These are phyloP conservation scores for Equus quagga DNA, from an alignment of 2,113 vertebrate species.

Conservation along the genomic window DNA sequence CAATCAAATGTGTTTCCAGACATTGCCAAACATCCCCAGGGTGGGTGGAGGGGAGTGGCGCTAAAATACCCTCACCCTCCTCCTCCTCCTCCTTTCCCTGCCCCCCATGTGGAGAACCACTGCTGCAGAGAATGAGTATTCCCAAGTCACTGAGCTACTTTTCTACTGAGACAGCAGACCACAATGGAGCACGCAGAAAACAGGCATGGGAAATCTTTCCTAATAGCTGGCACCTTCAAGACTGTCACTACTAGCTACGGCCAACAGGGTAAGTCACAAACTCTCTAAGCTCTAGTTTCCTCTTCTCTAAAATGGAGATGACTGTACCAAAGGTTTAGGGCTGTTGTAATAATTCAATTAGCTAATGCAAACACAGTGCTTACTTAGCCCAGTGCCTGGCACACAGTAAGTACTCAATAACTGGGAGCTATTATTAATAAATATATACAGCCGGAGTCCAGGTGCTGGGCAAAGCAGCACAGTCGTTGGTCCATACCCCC, in stretches of 20 bases:
- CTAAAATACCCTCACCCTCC: not conserved
- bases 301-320: not conserved
- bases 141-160: not conserved
- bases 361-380: not conserved
- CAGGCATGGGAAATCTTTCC: not conserved
- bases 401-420: not conserved
- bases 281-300: not conserved
- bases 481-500: not conserved
- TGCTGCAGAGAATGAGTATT: not conserved
- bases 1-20: not conserved
- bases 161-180: not conserved
- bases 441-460: not conserved
- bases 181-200: not conserved
- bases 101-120: not conserved
- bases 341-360: not conserved
- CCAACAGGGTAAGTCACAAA: not conserved
- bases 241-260: not conserved
- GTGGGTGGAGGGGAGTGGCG: accelerated
- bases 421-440: not conserved
- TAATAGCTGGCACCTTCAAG: not conserved
- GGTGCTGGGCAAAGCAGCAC: not conserved
- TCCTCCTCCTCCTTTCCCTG: not conserved
- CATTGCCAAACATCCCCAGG: not conserved
- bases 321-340: not conserved
- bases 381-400: not conserved